Evolutionary conservation across 2,113 vertebrate species (phyloP).

Genomic region (Bos indicus): DNA sequence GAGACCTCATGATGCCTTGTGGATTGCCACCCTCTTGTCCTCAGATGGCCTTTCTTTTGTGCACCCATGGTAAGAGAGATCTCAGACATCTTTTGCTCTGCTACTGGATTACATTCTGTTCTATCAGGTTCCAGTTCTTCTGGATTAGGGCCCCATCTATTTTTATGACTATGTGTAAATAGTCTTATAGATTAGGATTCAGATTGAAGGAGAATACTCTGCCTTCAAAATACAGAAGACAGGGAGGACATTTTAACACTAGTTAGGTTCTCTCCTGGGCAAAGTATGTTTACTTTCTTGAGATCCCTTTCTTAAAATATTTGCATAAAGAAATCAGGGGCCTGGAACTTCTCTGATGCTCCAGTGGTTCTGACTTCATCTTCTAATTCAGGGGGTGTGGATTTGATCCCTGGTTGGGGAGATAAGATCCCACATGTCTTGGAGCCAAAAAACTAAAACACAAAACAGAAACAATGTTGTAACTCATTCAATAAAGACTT

Average conservation of each 20-base stretch:
- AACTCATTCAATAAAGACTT: background rate
- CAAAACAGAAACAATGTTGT: background rate
- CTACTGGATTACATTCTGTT: background rate
- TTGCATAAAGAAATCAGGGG: background rate
- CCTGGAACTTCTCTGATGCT: background rate
- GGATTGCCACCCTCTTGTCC: background rate
- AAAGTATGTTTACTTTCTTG: background rate
- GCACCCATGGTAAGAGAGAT: background rate
- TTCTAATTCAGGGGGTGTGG: background rate
- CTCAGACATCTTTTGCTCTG: background rate
- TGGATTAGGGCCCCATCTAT: background rate
- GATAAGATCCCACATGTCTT: background rate
- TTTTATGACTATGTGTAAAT: background rate
- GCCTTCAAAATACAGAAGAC: background rate
- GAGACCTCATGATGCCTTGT: background rate
- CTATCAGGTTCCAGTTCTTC: background rate
- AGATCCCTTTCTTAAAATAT: background rate
- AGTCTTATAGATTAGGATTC: background rate
- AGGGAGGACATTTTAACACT: background rate
- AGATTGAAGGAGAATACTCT: background rate
- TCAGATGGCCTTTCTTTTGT: background rate
- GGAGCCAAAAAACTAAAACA: background rate
- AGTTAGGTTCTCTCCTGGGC: background rate
- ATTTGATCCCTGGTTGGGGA: background rate
- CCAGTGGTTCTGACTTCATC: background rate